Conservation (phyloP, 2,113 vertebrate species). For the Muntiacus muntjak region DNA sequence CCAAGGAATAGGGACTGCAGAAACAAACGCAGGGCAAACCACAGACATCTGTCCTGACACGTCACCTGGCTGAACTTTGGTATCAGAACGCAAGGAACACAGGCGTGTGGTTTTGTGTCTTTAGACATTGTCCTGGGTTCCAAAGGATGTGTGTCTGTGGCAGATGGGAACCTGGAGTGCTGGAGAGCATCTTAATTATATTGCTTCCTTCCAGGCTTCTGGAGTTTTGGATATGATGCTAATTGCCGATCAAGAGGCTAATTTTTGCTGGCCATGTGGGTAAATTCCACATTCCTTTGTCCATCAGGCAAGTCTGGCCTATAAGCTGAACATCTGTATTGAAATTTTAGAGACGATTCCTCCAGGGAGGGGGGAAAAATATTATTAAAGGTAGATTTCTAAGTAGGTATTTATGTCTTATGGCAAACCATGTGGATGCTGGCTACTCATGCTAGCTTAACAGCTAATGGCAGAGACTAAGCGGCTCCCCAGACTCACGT, state of each 20-base stretch:
- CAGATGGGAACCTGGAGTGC: background rate
- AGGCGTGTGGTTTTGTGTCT: background rate
- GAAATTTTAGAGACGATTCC: background rate
- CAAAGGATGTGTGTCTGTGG: conserved; percentile 3
- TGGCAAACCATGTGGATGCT: background rate
- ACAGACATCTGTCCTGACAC: background rate
- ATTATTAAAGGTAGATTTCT: background rate
- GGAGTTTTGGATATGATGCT: background rate
- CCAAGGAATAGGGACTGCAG: background rate
- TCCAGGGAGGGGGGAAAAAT: background rate
- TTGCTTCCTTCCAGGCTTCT: background rate
- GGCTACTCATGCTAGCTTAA: background rate
- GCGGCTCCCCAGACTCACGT: background rate
- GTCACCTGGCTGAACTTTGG: conserved; percentile 5
- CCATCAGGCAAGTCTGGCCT: background rate
- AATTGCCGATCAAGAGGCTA: background rate
- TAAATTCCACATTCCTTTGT: background rate
- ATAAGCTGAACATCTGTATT: background rate
- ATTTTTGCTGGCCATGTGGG: background rate
- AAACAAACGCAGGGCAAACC: background rate
- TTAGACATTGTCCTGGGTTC: conserved; percentile 4
- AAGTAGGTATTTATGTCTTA: background rate
- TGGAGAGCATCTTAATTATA: background rate
- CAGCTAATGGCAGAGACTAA: background rate
- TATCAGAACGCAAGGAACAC: background rate